Base-by-base conservation (phyloP, 2,888 invertebrate species). In the Caradrina clavipalpis region DNA sequence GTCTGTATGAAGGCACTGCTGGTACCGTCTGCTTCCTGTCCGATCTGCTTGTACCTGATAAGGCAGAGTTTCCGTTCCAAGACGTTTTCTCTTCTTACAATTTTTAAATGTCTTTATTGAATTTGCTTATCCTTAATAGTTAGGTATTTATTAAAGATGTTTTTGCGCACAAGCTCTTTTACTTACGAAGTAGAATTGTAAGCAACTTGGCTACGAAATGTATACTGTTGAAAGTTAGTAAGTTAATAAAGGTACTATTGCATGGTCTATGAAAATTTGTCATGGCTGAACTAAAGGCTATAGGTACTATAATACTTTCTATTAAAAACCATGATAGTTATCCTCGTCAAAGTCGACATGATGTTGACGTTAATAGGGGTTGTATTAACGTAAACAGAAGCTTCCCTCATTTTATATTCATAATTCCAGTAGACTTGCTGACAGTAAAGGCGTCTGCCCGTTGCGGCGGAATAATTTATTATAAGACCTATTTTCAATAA, bases 1-100 rank as follows among this genome's bases (percentile, higher is more conserved):
- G 98, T 88, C 95, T 99, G 82, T 98, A 97, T 91, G 99, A 99
- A 93, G 99, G 99, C 1, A 96, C 97, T 66, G 98, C 98, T 13
- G 99, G 99, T 3, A 98, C 98, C 1, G 97, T 98, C 11, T 99
- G 98, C 87, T 99, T 96, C 90, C 93, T 99, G 62, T 96, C 97
- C 11, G 99, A 99, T 95, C 92, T 99, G 1, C 91, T 97, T 1
- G 93, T 97, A 59, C 98, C 98, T 8, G 96, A 97, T 31, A 96
- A 96, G 72, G 98, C 98, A 5, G 96, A 97, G 86, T 99, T 98
- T 91, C 99, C 99, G 0, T 98, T 99, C 87, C 97, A 97, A 94
- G 97, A 98, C 96, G 96, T 98, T 64, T 97, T 96, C 92, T 87
- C 89, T 66, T 80, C 76, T 69, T 90, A 91, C 60, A 69, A 49